Percentiles rank a stretch among this genome's conserved stretches.
These are phyloP conservation scores for Cyprichromis sp. DNA, from an alignment of 2,113 vertebrate species.

Conservation along the genomic window DNA sequence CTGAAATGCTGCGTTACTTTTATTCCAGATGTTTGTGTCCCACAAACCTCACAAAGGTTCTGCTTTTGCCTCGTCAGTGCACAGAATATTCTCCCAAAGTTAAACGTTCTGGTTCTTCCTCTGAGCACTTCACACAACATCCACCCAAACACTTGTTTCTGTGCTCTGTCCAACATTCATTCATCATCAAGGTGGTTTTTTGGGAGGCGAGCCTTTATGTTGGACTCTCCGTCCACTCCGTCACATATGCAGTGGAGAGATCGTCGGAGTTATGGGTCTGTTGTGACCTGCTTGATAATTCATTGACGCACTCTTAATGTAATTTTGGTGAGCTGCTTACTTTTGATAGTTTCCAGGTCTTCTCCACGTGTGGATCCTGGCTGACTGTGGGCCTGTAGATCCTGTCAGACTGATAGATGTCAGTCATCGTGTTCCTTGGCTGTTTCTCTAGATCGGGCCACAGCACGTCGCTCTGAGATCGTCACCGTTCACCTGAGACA, in stretches of 20 bases:
- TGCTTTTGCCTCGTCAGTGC: not conserved
- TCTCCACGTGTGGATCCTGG: not conserved
- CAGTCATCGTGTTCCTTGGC: not conserved
- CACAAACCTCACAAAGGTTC: not conserved
- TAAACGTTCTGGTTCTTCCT: not conserved
- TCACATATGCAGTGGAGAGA: not conserved
- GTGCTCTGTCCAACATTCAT: not conserved
- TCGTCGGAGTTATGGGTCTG: rapidly evolving
- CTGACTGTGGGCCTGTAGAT: not conserved
- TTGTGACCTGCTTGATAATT: not conserved
- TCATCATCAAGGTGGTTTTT: not conserved
- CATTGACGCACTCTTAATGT: not conserved
- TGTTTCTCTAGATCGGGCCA: rapidly evolving
- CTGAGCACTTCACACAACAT: not conserved
- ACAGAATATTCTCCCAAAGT: not conserved
- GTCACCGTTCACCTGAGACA: not conserved
- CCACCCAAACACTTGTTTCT: not conserved
- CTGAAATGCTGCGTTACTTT: not conserved
- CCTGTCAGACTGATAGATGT: not conserved
- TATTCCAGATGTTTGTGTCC: not conserved
- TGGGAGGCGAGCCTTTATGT: not conserved
- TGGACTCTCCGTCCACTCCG: not conserved
- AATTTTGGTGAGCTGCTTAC: not conserved
- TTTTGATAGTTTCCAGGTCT: not conserved
- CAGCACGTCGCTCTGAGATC: not conserved